A percentile compares a stretch with the other conserved stretches of the same genome.
Conservation (phyloP, 2,888 invertebrate species). For the Pollenia angustigena region DNA sequence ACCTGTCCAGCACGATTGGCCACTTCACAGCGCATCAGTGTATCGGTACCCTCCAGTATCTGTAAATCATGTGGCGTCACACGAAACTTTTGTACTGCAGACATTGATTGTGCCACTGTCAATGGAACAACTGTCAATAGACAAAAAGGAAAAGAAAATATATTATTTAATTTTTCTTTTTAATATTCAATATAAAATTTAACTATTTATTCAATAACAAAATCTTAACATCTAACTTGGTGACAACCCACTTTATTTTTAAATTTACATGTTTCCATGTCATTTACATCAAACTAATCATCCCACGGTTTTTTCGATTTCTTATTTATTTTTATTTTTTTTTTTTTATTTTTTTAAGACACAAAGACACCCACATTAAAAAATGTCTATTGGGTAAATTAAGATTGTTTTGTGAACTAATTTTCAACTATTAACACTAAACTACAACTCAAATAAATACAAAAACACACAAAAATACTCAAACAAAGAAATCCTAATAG, state of each 20-base stretch:
- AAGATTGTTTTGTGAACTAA: constrained; percentile 71
- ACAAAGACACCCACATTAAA: constrained; percentile 65
- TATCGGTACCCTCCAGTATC: constrained; percentile 93
- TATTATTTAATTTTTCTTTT: not conserved
- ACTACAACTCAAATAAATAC: constrained; percentile 74
- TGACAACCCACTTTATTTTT: constrained; percentile 40
- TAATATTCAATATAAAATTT: not conserved
- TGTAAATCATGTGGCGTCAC: constrained; percentile 90
- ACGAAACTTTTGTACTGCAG: constrained; percentile 91
- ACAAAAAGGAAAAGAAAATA: constrained; percentile 14
- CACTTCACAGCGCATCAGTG: constrained; percentile 93
- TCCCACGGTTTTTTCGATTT: constrained; percentile 47
- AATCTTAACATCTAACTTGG: constrained; percentile 13
- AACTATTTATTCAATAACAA: constrained; percentile 21
- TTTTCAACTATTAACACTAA: constrained; percentile 71
- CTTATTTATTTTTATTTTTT: constrained; percentile 15
- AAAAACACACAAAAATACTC: constrained; percentile 4
- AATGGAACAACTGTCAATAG: constrained; percentile 48
- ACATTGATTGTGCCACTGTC: constrained; percentile 44
- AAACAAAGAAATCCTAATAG: not conserved
- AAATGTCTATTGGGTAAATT: constrained; percentile 57
- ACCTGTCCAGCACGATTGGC: constrained; percentile 93
- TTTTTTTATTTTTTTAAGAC: not conserved
- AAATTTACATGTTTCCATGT: constrained; percentile 37
- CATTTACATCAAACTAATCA: constrained; percentile 20